Percentiles rank a stretch among this genome's conserved stretches.
These are phyloP conservation scores for Ursus arctos DNA, from an alignment of 2,113 vertebrate genomes.

Conservation along the genomic window DNA sequence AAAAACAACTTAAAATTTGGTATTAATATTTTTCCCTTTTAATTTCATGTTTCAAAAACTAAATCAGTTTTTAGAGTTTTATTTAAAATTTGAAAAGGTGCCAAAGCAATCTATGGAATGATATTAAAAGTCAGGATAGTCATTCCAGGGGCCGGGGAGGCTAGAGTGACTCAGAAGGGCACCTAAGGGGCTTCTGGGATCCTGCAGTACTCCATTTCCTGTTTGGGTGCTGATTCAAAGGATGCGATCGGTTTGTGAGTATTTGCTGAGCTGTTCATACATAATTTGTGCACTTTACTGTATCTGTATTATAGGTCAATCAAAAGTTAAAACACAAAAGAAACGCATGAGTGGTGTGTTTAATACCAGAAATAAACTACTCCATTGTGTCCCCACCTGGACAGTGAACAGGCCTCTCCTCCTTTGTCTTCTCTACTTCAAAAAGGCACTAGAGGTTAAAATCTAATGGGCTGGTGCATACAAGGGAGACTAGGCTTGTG, in stretches of 20 bases:
- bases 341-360: constrained; percentile 13
- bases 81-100: neutral
- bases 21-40: constrained; percentile 44
- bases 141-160: neutral
- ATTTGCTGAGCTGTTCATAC: neutral
- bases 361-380: constrained; percentile 7
- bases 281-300: neutral
- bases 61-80: constrained; percentile 30
- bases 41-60: constrained; percentile 25
- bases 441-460: constrained; percentile 61
- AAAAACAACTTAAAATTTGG: neutral
- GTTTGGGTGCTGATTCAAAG: neutral
- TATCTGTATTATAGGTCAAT: neutral
- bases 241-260: neutral
- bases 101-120: neutral
- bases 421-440: constrained; percentile 50
- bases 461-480: constrained; percentile 34
- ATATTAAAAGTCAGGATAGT: constrained; percentile 18
- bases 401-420: neutral
- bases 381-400: neutral
- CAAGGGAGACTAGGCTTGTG: constrained; percentile 18
- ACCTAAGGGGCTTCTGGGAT: neutral
- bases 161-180: neutral
- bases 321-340: constrained; percentile 27
- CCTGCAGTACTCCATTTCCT: neutral